A percentile compares a stretch with the other conserved stretches of the same genome.
phyloP scores from a whole-genome alignment of 2,113 vertebrate genomes.

The Sakesphorus luctuosus region DNA sequence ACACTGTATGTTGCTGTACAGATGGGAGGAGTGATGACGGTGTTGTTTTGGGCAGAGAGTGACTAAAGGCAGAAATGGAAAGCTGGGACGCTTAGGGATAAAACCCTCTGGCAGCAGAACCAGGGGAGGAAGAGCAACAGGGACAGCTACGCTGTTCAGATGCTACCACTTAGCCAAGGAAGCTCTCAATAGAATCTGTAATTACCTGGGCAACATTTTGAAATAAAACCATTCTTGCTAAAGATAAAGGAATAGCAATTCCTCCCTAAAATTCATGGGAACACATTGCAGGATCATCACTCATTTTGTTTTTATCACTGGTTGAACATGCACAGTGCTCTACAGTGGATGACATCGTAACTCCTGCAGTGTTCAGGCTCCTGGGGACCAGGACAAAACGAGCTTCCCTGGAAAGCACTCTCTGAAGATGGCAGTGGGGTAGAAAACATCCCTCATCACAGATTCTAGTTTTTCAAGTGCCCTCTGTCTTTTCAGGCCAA shows the following conservation, averaged over 20 bases:
- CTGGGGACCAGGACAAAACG: neutral
- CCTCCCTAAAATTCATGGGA: neutral
- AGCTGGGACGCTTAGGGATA: neutral
- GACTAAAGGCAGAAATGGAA: neutral
- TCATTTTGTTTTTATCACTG: rapidly evolving
- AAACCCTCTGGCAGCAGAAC: neutral
- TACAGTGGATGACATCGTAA: neutral
- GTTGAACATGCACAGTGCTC: neutral
- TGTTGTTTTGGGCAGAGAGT: neutral
- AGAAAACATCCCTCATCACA: neutral
- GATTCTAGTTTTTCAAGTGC: neutral
- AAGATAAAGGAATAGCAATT: neutral
- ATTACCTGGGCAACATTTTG: neutral
- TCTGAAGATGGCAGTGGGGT: neutral
- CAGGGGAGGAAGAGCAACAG: neutral
- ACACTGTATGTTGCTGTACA: neutral
- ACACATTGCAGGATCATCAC: neutral
- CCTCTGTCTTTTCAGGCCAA: neutral
- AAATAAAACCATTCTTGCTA: neutral
- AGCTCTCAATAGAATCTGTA: neutral
- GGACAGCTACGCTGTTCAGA: neutral
- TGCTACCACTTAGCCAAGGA: neutral
- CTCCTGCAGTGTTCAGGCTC: neutral
- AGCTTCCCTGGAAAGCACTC: neutral
- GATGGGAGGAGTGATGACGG: neutral